Base-by-base conservation (phyloP, 2,888 invertebrate species). In the Thumatha senex region DNA sequence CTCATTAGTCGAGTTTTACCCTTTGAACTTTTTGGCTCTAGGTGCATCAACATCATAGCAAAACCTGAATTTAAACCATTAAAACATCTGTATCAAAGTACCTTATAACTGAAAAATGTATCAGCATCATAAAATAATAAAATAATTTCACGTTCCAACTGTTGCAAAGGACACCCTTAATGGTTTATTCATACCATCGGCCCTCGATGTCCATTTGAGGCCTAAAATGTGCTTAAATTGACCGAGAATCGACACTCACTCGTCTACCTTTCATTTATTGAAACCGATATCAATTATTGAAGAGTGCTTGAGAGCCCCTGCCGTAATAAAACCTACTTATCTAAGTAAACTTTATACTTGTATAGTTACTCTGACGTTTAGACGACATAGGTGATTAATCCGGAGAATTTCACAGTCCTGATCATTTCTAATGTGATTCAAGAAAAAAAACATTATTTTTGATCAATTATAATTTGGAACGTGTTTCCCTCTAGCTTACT, bases 121-220 rank as follows among this genome's bases (percentile, higher is more conserved):
- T 24, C 18, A 24, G 18, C 18, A 24, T 24, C 18, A 24, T 24
- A 24, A 24, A 24, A 24, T 24, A 24, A n/a, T n/a, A n/a, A n/a
- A 24, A 31, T 67, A 51, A 67, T 76, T 70, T 52, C 36, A 43
- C 57, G 56, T 59, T 60, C 61, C 71, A 74, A 77, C 70, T 70
- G 74, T 75, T 72, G 66, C 68, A 62, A 64, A 65, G 67, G 68
- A 63, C 59, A 63, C 70, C 67, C 72, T 69, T 80, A 75, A 87
- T 89, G 84, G 83, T 83, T 89, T 85, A 89, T 89, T 89, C 88
- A 89, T 88, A 74, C 78, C 64, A 56, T 56, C 62, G 69, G 63
- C 73, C 69, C 73, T 57, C 68, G 61, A 72, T 71, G 80, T 73
- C 81, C 78, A 78, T 74, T 78, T 69, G 70, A 74, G 66, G 70